These are phyloP conservation scores for Dufourea novaeangliae DNA, from an alignment of 1,140 invertebrate species.

Conservation along the genomic window DNA sequence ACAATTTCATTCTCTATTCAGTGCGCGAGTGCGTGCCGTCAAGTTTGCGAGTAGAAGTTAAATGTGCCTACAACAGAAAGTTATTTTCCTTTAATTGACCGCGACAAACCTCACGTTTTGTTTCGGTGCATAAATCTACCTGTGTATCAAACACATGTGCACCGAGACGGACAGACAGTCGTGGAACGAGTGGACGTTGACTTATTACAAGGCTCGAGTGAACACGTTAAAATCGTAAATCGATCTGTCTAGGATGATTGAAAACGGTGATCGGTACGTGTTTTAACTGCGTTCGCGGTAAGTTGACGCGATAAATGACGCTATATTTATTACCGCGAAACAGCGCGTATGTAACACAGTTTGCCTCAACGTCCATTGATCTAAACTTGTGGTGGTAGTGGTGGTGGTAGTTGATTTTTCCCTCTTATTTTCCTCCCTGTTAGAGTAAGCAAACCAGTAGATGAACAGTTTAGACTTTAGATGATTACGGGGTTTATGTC, in stretches of 20 bases:
- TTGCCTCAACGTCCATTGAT: too few species aligned
- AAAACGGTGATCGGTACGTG: constrained; percentile 19
- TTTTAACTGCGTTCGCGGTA: constrained; percentile 2
- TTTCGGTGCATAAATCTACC: too few species aligned
- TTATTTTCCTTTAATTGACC: constrained; percentile 41
- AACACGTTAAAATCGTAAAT: constrained; percentile 5
- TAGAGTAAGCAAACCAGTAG: too few species aligned
- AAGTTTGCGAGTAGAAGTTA: constrained; percentile 58
- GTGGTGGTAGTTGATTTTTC: background rate
- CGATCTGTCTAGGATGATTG: constrained; percentile 28
- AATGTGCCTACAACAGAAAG: constrained; percentile 55
- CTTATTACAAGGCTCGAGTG: background rate
- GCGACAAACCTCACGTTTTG: constrained; percentile 25
- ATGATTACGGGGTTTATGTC: too few species aligned
- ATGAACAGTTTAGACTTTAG: background rate
- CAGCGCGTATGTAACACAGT: too few species aligned
- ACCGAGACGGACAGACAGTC: too few species aligned
- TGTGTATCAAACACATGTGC: too few species aligned
- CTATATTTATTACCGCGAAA: too few species aligned
- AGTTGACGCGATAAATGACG: constrained; percentile 26
- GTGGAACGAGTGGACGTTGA: background rate
- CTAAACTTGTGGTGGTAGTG: too few species aligned
- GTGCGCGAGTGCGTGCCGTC: background rate
- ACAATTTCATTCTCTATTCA: constrained; percentile 53
- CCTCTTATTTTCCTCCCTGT: too few species aligned